phyloP scores from a whole-genome alignment of 2,888 invertebrate species.

The Chalcosyrphus nemorum region DNA sequence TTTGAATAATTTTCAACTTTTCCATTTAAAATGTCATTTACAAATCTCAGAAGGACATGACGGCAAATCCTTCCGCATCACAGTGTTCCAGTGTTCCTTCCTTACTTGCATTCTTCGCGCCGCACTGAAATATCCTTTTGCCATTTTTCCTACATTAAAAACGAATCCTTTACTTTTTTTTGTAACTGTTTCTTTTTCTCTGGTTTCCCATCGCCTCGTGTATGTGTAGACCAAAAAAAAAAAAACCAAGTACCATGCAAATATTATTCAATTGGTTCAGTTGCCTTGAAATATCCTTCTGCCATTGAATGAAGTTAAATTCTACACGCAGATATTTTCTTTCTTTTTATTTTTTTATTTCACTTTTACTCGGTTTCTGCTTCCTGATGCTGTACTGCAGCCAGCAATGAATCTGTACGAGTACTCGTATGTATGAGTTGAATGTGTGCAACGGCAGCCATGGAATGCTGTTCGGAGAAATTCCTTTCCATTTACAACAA shows the following conservation, averaged over 20 bases:
- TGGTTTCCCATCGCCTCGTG: neutral
- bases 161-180: slow-evolving; percentile 51
- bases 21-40: slow-evolving; percentile 72
- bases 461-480: slow-evolving; percentile 28
- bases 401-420: slow-evolving; percentile 12
- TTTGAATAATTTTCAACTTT: slow-evolving; percentile 73
- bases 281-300: slow-evolving; percentile 63
- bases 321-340: slow-evolving; percentile 54
- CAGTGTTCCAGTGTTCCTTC: neutral
- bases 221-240: slow-evolving; percentile 36
- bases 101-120: slow-evolving; percentile 38
- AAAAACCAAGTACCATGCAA: slow-evolving; percentile 53
- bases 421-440: neutral
- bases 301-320: slow-evolving; percentile 59
- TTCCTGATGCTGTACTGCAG: slow-evolving; percentile 3
- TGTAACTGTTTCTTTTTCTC: neutral
- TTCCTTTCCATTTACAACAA: slow-evolving; percentile 17
- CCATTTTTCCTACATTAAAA: slow-evolving; percentile 48
- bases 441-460: neutral
- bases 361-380: slow-evolving; percentile 7
- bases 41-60: slow-evolving; percentile 68
- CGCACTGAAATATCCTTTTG: slow-evolving; percentile 52
- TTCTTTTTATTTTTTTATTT: slow-evolving; percentile 1
- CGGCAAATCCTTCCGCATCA: slow-evolving; percentile 60
- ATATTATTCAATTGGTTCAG: slow-evolving; percentile 69